A percentile compares a stretch with the other conserved stretches of the same genome.
These are phyloP conservation scores for Callospermophilus lateralis DNA, from an alignment of 2,113 vertebrate species.

Conservation along the genomic window DNA sequence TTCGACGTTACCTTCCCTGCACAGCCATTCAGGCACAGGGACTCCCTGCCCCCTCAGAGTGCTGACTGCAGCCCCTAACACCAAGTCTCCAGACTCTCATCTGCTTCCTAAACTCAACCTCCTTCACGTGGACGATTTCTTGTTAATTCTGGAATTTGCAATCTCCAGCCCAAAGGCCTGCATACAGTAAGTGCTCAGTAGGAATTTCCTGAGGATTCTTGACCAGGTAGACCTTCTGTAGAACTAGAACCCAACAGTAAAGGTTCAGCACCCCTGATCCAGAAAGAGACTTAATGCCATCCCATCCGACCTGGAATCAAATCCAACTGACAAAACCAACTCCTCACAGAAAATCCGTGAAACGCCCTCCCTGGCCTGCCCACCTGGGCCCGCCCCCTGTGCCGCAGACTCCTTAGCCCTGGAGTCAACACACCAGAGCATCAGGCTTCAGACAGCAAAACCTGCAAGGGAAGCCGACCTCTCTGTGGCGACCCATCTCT, in stretches of 20 bases:
- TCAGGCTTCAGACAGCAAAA: background rate
- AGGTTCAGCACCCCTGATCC: background rate
- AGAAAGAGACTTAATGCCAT: no score
- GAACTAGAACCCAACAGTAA: background rate
- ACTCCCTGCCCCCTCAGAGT: background rate
- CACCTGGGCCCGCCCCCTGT: background rate
- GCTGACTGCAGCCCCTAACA: background rate
- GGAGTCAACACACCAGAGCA: accelerated
- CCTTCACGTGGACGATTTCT: background rate
- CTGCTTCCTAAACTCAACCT: background rate
- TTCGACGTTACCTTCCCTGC: background rate
- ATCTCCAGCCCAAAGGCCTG: background rate
- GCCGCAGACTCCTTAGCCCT: background rate
- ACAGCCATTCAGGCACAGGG: background rate
- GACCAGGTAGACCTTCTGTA: background rate
- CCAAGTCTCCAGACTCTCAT: background rate
- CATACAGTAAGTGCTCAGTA: background rate
- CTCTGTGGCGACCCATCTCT: background rate
- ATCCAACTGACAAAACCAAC: background rate
- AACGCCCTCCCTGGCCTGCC: background rate
- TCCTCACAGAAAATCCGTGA: background rate
- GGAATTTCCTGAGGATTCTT: background rate
- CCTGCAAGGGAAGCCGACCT: accelerated
- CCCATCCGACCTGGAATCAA: background rate
- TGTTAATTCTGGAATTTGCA: background rate